Evolutionary conservation across 2,797 vertebrate genomes (phyloP).

Genomic region (Enteromius afrohamiltoni): DNA sequence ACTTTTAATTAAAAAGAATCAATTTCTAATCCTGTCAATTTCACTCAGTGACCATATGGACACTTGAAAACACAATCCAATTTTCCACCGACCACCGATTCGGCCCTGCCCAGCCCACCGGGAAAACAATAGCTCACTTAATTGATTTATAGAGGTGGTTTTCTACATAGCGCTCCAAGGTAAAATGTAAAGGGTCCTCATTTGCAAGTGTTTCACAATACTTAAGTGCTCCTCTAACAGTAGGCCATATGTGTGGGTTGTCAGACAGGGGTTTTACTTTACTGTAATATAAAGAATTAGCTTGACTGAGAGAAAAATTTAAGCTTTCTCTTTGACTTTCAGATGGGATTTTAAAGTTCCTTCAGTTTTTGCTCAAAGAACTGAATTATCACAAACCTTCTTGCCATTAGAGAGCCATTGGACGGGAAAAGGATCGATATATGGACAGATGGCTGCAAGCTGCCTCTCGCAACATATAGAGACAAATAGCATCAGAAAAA

Average conservation of each 20-base stretch:
- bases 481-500: constrained; percentile 23
- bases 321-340: constrained; percentile 5
- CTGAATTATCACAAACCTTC: neutral
- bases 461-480: constrained; percentile 12
- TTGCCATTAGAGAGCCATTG: constrained; percentile 12
- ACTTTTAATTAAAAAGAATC: constrained; percentile 83
- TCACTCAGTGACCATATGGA: constrained; percentile 77
- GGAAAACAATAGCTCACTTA: constrained; percentile 59
- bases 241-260: neutral
- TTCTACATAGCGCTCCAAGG: constrained; percentile 42
- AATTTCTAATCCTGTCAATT: constrained; percentile 72
- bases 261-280: neutral
- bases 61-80: constrained; percentile 79
- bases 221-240: constrained; percentile 13
- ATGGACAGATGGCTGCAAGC: constrained; percentile 6
- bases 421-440: constrained; percentile 32
- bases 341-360: constrained; percentile 8
- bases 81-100: constrained; percentile 63
- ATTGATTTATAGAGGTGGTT: constrained; percentile 59
- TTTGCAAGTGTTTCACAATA: constrained; percentile 17
- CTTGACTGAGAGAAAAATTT: neutral
- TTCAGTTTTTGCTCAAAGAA: neutral
- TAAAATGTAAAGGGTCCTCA: constrained; percentile 30
- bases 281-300: neutral
- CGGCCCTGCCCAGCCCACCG: constrained; percentile 58